These are phyloP conservation scores for Scomberomorus guttatus DNA, from an alignment of 2,797 vertebrate species.

Conservation along the genomic window DNA sequence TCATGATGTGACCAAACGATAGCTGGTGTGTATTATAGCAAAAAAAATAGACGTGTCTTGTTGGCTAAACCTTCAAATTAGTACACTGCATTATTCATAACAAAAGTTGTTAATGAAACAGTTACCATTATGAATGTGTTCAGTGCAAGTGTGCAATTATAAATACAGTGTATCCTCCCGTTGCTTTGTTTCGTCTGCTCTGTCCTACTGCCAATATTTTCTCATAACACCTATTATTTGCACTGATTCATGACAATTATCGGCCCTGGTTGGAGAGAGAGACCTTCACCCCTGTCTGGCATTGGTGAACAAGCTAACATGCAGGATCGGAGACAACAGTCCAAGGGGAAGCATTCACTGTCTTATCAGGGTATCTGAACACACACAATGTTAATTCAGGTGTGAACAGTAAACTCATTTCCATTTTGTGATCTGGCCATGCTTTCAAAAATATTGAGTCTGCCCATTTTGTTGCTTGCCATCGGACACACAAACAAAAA, in stretches of 20 bases:
- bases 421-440: conserved; percentile 51
- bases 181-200: conserved; percentile 28
- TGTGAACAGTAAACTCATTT: conserved; percentile 59
- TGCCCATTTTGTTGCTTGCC: conserved; percentile 41
- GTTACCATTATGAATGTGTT: not conserved
- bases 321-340: conserved; percentile 28
- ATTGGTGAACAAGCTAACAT: conserved; percentile 50
- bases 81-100: conserved; percentile 3
- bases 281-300: conserved; percentile 57
- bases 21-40: not conserved
- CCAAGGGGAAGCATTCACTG: conserved; percentile 54
- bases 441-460: conserved; percentile 47
- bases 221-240: conserved; percentile 40
- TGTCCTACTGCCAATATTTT: conserved; percentile 20
- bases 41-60: no score
- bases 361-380: conserved; percentile 55
- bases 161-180: conserved; percentile 4
- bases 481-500: conserved; percentile 60
- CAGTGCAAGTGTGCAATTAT: not conserved
- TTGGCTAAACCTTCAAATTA: not conserved
- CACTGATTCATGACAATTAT: conserved; percentile 58
- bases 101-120: not conserved
- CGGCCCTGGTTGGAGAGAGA: conserved; percentile 41
- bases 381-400: conserved; percentile 65
- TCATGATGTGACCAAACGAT: not conserved